Evolutionary conservation across 2,888 invertebrate genomes (phyloP).

Genomic region (Monopis laevigella): DNA sequence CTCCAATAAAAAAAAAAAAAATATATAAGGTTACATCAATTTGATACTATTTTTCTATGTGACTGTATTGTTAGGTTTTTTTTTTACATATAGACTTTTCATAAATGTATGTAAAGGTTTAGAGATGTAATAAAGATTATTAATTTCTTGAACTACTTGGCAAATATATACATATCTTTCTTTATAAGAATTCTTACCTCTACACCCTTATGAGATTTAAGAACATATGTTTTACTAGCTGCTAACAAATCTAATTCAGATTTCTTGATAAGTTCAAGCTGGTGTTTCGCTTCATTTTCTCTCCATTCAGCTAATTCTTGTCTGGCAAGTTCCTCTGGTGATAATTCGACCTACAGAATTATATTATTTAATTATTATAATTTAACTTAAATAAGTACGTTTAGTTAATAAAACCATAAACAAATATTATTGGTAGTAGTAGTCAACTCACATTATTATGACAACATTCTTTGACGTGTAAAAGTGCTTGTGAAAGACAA

Average conservation of each 20-base stretch:
- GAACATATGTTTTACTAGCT: slow-evolving; percentile 81
- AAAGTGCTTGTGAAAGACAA: background rate
- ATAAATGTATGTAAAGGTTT: no score
- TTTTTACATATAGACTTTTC: no score
- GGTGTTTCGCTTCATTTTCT: slow-evolving; percentile 90
- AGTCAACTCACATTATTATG: no score
- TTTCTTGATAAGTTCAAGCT: slow-evolving; percentile 88
- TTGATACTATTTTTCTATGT: no score
- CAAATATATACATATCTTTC: no score
- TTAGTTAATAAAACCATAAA: slow-evolving; percentile 1
- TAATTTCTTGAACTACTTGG: background rate
- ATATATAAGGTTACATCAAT: no score
- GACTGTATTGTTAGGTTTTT: no score
- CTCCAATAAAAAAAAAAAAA: no score
- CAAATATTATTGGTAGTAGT: no score
- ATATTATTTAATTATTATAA: background rate
- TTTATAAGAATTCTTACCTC: slow-evolving; percentile 59
- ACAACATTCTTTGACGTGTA: no score
- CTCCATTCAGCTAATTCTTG: slow-evolving; percentile 95
- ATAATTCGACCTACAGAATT: slow-evolving; percentile 73
- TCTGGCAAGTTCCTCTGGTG: slow-evolving; percentile 92
- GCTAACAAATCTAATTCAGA: slow-evolving; percentile 85
- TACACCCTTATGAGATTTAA: slow-evolving; percentile 95
- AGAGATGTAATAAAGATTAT: no score
- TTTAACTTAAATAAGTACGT: background rate